A percentile compares a stretch with the other conserved stretches of the same genome.
phyloP scores from a whole-genome alignment of 2,113 vertebrate species.

The Phylloscopus whistleri region DNA sequence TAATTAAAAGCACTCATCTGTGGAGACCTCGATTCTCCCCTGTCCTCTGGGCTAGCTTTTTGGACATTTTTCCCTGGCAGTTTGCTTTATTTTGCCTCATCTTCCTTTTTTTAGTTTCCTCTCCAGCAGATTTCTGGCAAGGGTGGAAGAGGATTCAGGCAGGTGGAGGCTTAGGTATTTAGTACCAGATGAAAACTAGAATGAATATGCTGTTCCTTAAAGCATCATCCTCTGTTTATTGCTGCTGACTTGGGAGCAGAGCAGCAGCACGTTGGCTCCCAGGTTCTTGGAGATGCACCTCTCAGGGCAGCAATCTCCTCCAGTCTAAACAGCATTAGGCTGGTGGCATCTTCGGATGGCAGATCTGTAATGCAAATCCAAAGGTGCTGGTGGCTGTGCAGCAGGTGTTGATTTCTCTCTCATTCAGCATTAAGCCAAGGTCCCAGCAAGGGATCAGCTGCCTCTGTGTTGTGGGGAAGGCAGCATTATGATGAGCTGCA shows the following conservation, averaged over 20 bases:
- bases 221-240: not conserved
- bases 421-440: not conserved
- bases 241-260: not conserved
- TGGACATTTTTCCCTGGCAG: conserved; percentile 77
- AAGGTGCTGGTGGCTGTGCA: not conserved
- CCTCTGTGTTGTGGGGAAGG: not conserved
- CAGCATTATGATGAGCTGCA: not conserved
- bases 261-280: rapidly evolving
- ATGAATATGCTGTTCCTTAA: conserved; percentile 5
- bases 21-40: conserved; percentile 81
- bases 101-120: conserved; percentile 48
- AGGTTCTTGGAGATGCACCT: not conserved
- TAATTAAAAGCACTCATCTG: conserved; percentile 98
- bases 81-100: conserved; percentile 63
- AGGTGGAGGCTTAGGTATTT: conserved; percentile 29
- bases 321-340: not conserved
- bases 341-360: not conserved
- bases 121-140: conserved; percentile 34
- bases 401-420: not conserved
- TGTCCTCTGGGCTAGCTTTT: conserved; percentile 68
- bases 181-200: not conserved
- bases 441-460: not conserved
- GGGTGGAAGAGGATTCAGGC: not conserved
- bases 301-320: not conserved
- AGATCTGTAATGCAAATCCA: not conserved